phyloP scores from a whole-genome alignment of 2,888 invertebrate genomes.

The Drosophila mayaguana region DNA sequence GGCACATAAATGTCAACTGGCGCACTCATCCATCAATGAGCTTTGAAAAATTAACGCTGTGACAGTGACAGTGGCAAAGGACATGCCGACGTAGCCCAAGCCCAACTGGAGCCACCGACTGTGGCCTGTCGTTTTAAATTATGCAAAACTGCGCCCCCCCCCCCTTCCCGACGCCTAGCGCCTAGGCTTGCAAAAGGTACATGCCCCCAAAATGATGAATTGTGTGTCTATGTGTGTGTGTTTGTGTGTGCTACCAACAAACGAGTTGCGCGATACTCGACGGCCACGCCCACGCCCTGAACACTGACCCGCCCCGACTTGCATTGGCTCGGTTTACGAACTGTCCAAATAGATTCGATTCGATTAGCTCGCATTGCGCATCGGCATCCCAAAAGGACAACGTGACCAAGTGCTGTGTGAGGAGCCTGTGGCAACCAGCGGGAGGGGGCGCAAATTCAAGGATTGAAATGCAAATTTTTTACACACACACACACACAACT shows the following conservation, averaged over 20 bases:
- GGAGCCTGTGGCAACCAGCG: background rate
- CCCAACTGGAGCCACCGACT: slow-evolving; percentile 18
- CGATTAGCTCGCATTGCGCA: slow-evolving; percentile 68
- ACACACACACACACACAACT: background rate
- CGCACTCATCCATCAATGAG: slow-evolving; percentile 77
- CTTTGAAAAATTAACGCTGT: slow-evolving; percentile 79
- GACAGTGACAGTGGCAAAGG: slow-evolving; percentile 77
- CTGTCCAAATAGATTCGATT: slow-evolving; percentile 69
- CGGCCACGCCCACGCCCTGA: background rate
- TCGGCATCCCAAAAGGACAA: slow-evolving; percentile 39
- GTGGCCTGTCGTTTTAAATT: slow-evolving; percentile 75
- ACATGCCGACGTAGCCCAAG: slow-evolving; percentile 9
- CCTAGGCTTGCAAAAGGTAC: slow-evolving; percentile 56
- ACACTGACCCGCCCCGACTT: slow-evolving; percentile 12
- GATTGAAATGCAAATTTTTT: slow-evolving; percentile 18
- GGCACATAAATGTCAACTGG: slow-evolving; percentile 80
- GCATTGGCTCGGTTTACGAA: slow-evolving; percentile 9
- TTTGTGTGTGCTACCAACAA: slow-evolving; percentile 60
- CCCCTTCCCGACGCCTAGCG: background rate
- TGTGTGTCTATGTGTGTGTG: slow-evolving; percentile 68
- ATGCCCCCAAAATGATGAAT: slow-evolving; percentile 73
- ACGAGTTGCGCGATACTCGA: slow-evolving; percentile 34
- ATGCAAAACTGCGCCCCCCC: slow-evolving; percentile 58
- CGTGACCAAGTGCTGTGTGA: slow-evolving; percentile 50
- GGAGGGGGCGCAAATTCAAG: slow-evolving; percentile 12